Conservation (phyloP, 1,140 invertebrate species). For the Atta texana region DNA sequence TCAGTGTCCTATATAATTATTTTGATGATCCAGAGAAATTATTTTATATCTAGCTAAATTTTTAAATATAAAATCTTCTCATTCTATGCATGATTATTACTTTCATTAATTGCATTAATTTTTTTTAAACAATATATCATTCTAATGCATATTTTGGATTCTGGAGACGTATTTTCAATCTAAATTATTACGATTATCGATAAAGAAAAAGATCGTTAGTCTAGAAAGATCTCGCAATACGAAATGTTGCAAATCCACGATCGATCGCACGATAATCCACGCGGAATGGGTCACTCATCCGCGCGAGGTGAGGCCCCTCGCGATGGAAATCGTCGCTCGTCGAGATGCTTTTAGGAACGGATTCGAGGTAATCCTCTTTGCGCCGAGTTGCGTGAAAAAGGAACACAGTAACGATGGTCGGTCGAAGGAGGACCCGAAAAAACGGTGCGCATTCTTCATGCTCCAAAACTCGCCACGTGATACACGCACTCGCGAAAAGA, state of each 20-base stretch:
- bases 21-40: too few relatives aligned
- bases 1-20: too few relatives aligned
- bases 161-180: neutral
- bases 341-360: conserved; percentile 61
- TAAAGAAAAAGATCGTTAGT: conserved; percentile 19
- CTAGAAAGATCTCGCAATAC: neutral
- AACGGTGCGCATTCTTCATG: conserved; percentile 38
- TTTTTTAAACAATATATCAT: neutral
- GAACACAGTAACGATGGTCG: conserved; percentile 22
- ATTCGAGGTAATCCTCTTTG: conserved; percentile 63
- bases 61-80: too few relatives aligned
- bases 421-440: conserved; percentile 13
- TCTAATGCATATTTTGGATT: neutral
- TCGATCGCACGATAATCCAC: conserved; percentile 57
- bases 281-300: conserved; percentile 55
- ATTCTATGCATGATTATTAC: too few relatives aligned
- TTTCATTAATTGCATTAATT: neutral
- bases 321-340: conserved; percentile 56
- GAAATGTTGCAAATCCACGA: conserved; percentile 50
- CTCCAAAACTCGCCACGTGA: conserved; percentile 49
- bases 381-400: conserved; percentile 49
- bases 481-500: conserved; percentile 16
- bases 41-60: too few relatives aligned
- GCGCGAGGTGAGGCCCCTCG: conserved; percentile 28
- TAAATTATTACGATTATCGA: conserved; percentile 26